Percentiles rank a stretch among this genome's conserved stretches.
phyloP scores from a whole-genome alignment of 2,797 vertebrate genomes.

The Gallinago stenura region DNA sequence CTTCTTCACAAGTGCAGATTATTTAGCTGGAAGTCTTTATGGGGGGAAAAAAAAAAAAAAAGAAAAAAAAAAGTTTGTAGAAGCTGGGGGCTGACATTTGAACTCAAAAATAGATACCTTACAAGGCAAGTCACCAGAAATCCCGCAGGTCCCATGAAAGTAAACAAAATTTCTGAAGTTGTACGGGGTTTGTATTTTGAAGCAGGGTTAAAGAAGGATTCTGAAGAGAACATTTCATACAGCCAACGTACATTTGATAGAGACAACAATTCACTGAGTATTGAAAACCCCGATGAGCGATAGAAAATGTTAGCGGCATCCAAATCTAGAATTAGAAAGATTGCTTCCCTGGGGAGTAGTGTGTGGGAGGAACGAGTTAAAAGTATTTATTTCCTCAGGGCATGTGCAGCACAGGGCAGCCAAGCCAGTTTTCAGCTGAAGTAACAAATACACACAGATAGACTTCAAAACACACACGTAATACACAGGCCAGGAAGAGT shows the following conservation, averaged over 20 bases:
- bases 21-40: background rate
- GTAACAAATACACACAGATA: background rate
- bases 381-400: conserved; percentile 41
- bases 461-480: rapidly evolving
- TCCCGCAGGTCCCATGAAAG: background rate
- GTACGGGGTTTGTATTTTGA: background rate
- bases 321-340: background rate
- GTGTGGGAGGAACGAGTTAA: background rate
- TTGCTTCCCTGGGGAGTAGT: background rate
- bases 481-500: background rate
- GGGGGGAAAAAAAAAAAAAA: background rate
- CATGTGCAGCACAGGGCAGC: background rate
- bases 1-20: background rate
- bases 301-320: background rate
- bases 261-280: background rate
- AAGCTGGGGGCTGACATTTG: background rate
- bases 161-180: background rate
- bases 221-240: background rate
- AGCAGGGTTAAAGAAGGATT: background rate
- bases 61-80: background rate
- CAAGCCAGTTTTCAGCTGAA: background rate
- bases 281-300: background rate
- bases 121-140: background rate
- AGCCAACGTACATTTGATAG: background rate
- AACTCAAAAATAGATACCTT: background rate